Evolutionary conservation across 2,888 invertebrate genomes (phyloP).

Genomic region (Seira ritae): DNA sequence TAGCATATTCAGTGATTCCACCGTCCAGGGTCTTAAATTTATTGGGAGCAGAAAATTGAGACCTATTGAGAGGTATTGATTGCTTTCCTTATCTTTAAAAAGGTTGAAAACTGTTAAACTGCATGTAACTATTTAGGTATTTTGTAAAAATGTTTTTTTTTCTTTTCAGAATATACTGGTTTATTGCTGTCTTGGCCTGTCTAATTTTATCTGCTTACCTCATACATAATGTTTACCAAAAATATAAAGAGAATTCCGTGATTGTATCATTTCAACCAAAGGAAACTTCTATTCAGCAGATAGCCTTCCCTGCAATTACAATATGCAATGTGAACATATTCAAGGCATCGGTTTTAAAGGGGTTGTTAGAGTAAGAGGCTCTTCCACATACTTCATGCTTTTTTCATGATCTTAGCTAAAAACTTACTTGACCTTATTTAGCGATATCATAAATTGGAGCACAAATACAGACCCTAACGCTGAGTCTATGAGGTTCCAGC

Average conservation of each 20-base stretch:
- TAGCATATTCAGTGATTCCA: not conserved
- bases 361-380: not conserved
- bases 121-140: too few relatives aligned
- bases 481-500: too few relatives aligned
- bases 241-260: conserved; percentile 85
- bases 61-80: not conserved
- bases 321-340: conserved; percentile 88
- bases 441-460: too few relatives aligned
- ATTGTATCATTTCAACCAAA: conserved; percentile 87
- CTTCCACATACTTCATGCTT: too few relatives aligned
- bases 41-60: not conserved
- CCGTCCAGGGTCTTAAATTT: not conserved
- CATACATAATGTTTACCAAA: conserved; percentile 74
- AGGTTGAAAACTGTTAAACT: too few relatives aligned
- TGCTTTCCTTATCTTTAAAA: not conserved
- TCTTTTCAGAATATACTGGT: not conserved
- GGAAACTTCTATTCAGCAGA: conserved; percentile 81
- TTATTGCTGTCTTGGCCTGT: not conserved
- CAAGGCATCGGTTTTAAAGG: conserved; percentile 74
- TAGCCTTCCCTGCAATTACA: conserved; percentile 90
- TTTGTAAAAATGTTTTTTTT: too few relatives aligned
- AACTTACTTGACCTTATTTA: too few relatives aligned
- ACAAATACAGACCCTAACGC: too few relatives aligned
- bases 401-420: too few relatives aligned
- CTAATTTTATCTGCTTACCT: conserved; percentile 49